A percentile compares a stretch with the other conserved stretches of the same genome.
Conservation (phyloP, 2,888 invertebrate genomes). For the Drosophila seclusa region DNA sequence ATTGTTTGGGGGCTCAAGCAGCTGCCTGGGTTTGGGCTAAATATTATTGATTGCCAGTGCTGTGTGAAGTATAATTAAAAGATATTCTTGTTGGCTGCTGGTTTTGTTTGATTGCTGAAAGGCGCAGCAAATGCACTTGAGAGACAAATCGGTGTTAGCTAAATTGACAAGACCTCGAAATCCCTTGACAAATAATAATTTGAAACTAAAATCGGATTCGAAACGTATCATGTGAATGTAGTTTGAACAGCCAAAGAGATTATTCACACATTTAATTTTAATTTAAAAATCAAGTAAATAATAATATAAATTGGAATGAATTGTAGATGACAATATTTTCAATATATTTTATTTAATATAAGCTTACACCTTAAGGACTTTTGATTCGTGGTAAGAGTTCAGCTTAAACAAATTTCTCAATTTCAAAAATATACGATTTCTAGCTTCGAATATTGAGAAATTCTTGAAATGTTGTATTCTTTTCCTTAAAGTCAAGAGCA, state of each 20-base stretch:
- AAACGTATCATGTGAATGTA: not conserved
- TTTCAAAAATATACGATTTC: not conserved
- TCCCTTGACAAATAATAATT: slow-evolving; percentile 17
- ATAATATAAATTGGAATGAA: not conserved
- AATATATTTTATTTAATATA: not conserved
- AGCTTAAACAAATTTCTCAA: not conserved
- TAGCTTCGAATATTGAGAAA: not conserved
- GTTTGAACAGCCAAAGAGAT: not conserved
- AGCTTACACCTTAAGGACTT: not conserved
- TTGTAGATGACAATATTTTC: fast-evolving
- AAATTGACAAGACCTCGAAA: slow-evolving; percentile 4
- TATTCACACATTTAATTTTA: not conserved
- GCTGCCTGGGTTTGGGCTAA: slow-evolving; percentile 57
- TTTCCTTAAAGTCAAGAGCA: not conserved
- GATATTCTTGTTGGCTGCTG: slow-evolving; percentile 52
- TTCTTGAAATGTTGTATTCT: not conserved
- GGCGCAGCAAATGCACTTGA: slow-evolving; percentile 54
- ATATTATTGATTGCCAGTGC: slow-evolving; percentile 52
- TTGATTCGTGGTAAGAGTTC: not conserved
- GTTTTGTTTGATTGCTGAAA: slow-evolving; percentile 61
- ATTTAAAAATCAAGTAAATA: not conserved
- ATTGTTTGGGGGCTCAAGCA: slow-evolving; percentile 57
- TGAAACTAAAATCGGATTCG: not conserved
- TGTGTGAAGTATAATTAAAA: slow-evolving; percentile 63
- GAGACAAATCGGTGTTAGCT: not conserved